Base-by-base conservation (phyloP, 2,113 vertebrate species). In the Myrmecobius fasciatus region DNA sequence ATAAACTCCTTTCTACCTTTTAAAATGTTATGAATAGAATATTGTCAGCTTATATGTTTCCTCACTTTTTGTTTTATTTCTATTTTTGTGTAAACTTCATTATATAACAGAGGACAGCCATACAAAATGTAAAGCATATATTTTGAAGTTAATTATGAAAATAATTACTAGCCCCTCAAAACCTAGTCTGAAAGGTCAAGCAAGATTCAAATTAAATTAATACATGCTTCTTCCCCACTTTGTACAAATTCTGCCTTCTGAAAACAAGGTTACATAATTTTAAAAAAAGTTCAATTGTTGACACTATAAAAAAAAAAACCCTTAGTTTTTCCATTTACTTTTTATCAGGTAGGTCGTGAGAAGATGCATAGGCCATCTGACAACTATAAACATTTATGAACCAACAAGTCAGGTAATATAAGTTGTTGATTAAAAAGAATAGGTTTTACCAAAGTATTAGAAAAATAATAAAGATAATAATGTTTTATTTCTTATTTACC, bases 401-500 rank as follows among this genome's bases (percentile, higher is more conserved):
- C 93, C 95, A 94, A 97, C 96, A 96, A 97, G 91, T 95, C 95
- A 97, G 95, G 91, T 97, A 96, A 97, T 97, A 94, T 88, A 97
- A 97, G 28, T 54, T 97, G 95, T 97, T 97, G 92, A 95, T 97
- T 97, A 96, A 94, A 96, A 97, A 94, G 89, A 94, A 95, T 91
- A 93, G 91, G 92, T 93, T 97, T 97, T 95, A 95, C 93, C 91
- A 96, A 96, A 95, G 95, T 96, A 91, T 96, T 97, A 96, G 89
- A 90, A 95, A 95, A 96, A 92, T 95, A 95, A 94, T 97, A 97
- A 97, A 95, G 95, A 91, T 91, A 92, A 93, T 95, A 92, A 89
- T 96, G 94, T 96, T 96, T 95, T 96, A 90, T 51, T 90, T 90
- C 67, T 83, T 83, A 83, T 90, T 26, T 90, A 90, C 47, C 89